Evolutionary conservation across 2,797 vertebrate species (phyloP), one percentile per base, ranked within the genome.

Genomic region (Syngnathus rostellatus): DNA sequence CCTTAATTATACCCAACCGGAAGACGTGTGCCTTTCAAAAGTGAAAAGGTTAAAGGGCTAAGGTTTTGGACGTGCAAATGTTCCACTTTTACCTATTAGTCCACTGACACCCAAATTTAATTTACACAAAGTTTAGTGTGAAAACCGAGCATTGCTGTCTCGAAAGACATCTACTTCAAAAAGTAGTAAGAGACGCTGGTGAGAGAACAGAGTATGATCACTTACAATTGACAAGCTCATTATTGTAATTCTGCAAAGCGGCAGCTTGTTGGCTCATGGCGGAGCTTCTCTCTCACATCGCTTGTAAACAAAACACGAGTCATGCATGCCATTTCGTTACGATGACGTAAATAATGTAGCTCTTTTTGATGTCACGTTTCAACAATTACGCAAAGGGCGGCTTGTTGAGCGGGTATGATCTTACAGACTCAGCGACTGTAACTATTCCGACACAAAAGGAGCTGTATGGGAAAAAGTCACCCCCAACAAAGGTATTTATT

Each of bases 151-250:
- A 45, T 45, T 45, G 3, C 1, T 14, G 11, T 14, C 11, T 45
- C 14, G 14, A 3, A 14, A 45, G 14, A 11, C 10, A 45, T 11
- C 14, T 45, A 10, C 43, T 45, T 45, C 43, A 2, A 4, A 4
- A 10, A 11, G 43, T 12, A 14, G 43, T 14, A 45, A 48, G 46
- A 6, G 48, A 17, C 16, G 17, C 17, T 8, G 17, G 2, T 19
- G 5, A 50, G 31, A 31, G 25, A 54, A 25, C 2, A 58, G 11
- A 19, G 6, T 12, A 6, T 4, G 14, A 8, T 8, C 1, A 53
- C 94, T 93, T 83, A 97, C 95, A 96, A 68, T 94, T 94, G 25
- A 91, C 93, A 62, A 96, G 90, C 71, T 95, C 93, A 77, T 93
- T 94, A 91, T 94, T 93, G 91, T 94, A 95, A 5, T 89, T 93